These are phyloP conservation scores for Heteromormyrus szaboi DNA, from an alignment of 2,797 vertebrate genomes.

Conservation along the genomic window DNA sequence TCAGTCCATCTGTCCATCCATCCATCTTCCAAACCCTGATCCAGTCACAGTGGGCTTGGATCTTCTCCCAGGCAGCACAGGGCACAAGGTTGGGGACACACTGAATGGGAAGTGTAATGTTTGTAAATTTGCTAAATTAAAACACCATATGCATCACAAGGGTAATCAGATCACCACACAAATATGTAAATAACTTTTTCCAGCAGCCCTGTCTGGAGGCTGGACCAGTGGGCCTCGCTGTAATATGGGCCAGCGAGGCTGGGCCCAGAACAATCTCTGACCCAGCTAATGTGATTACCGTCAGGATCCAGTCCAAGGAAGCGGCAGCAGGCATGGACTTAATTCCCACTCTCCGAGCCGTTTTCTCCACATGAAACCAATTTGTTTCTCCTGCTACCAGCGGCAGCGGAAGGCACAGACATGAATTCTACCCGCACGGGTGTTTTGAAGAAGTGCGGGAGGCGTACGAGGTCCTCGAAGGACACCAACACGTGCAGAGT, in stretches of 20 bases:
- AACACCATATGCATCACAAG: background rate
- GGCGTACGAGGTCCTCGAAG: background rate
- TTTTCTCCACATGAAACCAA: constrained; percentile 9
- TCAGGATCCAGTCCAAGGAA: constrained; percentile 4
- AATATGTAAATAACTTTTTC: background rate
- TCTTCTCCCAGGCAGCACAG: background rate
- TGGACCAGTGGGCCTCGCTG: background rate
- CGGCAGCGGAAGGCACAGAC: background rate
- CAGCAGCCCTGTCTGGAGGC: background rate
- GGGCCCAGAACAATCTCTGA: background rate
- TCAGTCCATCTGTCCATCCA: background rate
- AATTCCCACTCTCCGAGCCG: background rate
- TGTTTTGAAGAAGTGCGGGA: background rate
- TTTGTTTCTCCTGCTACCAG: background rate
- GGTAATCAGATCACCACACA: background rate
- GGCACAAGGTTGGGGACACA: background rate
- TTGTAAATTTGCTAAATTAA: background rate
- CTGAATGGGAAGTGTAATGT: background rate
- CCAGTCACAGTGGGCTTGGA: background rate
- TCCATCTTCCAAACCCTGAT: background rate
- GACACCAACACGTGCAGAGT: background rate
- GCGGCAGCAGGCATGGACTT: background rate
- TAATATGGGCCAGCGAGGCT: background rate
- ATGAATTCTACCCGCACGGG: background rate
- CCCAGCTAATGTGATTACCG: background rate